These are phyloP conservation scores for Sturnira hondurensis DNA, from an alignment of 2,113 vertebrate genomes.

Conservation along the genomic window DNA sequence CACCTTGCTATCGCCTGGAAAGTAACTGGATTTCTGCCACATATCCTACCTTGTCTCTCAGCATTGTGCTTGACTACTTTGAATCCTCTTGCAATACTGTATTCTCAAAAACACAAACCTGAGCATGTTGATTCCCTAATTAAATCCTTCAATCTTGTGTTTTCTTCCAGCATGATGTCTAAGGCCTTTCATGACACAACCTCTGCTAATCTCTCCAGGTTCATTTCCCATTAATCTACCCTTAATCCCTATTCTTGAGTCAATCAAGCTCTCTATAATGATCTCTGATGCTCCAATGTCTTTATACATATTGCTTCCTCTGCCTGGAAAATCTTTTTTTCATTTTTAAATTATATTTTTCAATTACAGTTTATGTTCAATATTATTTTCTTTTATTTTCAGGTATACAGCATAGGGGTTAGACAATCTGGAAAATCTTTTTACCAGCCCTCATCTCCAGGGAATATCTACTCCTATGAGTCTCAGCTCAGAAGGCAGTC, in stretches of 20 bases:
- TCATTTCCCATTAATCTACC: not conserved
- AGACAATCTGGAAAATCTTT: not conserved
- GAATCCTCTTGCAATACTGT: not conserved
- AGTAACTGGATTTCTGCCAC: not conserved
- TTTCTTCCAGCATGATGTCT: not conserved
- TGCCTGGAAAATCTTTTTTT: not conserved
- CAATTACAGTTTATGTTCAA: not conserved
- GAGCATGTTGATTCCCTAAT: not conserved
- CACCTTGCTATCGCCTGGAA: not conserved
- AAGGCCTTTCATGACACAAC: not conserved
- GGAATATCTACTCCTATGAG: not conserved
- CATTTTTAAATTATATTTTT: not conserved
- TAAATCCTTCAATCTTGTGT: not conserved
- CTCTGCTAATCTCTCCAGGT: not conserved
- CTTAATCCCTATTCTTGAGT: not conserved
- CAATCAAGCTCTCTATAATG: not conserved
- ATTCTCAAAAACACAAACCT: slow-evolving; percentile 1
- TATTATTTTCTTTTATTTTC: not conserved
- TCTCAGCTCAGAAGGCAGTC: not conserved
- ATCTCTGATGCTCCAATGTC: not conserved
- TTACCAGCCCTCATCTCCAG: not conserved
- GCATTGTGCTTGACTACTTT: not conserved
- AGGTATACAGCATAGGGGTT: not conserved
- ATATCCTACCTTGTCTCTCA: not conserved
- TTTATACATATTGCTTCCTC: not conserved